These are phyloP conservation scores for Acleris cristana DNA, from an alignment of 2,888 invertebrate species.

Conservation along the genomic window DNA sequence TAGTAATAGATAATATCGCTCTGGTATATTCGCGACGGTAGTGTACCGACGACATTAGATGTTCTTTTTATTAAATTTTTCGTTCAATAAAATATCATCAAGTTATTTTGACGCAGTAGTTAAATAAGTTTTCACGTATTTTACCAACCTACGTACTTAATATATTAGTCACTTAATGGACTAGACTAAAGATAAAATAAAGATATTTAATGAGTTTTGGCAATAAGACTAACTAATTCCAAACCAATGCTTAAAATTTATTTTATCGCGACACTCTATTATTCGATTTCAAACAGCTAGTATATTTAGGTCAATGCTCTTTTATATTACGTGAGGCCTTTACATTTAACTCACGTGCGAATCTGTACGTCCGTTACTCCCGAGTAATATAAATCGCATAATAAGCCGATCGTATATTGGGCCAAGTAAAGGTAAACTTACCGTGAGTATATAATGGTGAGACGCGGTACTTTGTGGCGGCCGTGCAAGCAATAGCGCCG, in stretches of 20 bases:
- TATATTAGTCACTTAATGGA: no score
- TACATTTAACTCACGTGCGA: constrained; percentile 30
- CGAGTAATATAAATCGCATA: constrained; percentile 20
- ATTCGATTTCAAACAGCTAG: constrained; percentile 17
- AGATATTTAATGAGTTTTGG: constrained; percentile 11
- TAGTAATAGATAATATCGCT: no score
- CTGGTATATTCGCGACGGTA: no score
- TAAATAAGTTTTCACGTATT: no score
- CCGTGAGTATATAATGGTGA: constrained; percentile 86
- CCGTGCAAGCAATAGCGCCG: constrained; percentile 86
- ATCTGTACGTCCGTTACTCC: constrained; percentile 27
- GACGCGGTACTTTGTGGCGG: constrained; percentile 85
- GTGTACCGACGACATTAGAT: no score
- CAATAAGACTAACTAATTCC: constrained; percentile 13
- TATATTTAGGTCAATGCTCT: constrained; percentile 29
- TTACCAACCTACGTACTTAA: no score
- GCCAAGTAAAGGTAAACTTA: constrained; percentile 58
- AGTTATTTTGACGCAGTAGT: no score
- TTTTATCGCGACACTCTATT: neutral
- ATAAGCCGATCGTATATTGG: neutral
- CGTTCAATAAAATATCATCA: no score
- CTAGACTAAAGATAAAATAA: no score
- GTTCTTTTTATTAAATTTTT: no score
- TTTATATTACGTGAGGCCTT: constrained; percentile 28
- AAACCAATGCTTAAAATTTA: constrained; percentile 27